Evolutionary conservation across 2,888 invertebrate species (phyloP).

Genomic region (Acronicta psi): DNA sequence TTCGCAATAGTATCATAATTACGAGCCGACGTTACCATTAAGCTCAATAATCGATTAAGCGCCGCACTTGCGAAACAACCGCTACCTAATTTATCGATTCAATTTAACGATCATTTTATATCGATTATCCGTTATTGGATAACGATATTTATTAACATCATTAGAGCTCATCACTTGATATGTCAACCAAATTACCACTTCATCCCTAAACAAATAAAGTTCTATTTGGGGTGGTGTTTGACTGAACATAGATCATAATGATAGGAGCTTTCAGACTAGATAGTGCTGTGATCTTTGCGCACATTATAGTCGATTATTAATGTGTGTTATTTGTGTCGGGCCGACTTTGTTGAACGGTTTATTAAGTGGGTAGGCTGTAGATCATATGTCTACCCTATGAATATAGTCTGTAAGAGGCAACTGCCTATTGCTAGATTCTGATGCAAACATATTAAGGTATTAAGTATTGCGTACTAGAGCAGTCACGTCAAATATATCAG

Average conservation of each 20-base stretch:
- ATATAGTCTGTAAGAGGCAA: constrained; percentile 29
- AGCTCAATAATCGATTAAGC: constrained; percentile 49
- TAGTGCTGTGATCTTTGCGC: constrained; percentile 29
- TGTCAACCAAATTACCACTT: constrained; percentile 3
- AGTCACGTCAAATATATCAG: no score
- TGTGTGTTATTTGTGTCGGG: constrained; percentile 37
- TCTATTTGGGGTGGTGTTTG: neutral
- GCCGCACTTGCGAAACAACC: constrained; percentile 53
- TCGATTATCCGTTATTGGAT: constrained; percentile 56
- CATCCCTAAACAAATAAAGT: neutral
- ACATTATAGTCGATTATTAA: constrained; percentile 36
- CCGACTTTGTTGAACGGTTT: constrained; percentile 37
- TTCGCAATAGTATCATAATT: constrained; percentile 26
- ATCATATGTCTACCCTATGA: constrained; percentile 27
- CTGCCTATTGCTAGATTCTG: constrained; percentile 13
- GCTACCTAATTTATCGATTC: constrained; percentile 56
- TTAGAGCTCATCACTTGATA: constrained; percentile 43
- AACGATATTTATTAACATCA: constrained; percentile 50
- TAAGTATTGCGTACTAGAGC: no score
- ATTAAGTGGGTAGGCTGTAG: constrained; percentile 26
- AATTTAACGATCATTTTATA: constrained; percentile 60
- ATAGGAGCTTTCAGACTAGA: constrained; percentile 18
- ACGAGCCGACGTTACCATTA: constrained; percentile 32
- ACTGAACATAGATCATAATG: constrained; percentile 15
- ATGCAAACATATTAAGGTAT: neutral